These are phyloP conservation scores for Reticulitermes speratus DNA, from an alignment of 1,140 invertebrate genomes.

Conservation along the genomic window DNA sequence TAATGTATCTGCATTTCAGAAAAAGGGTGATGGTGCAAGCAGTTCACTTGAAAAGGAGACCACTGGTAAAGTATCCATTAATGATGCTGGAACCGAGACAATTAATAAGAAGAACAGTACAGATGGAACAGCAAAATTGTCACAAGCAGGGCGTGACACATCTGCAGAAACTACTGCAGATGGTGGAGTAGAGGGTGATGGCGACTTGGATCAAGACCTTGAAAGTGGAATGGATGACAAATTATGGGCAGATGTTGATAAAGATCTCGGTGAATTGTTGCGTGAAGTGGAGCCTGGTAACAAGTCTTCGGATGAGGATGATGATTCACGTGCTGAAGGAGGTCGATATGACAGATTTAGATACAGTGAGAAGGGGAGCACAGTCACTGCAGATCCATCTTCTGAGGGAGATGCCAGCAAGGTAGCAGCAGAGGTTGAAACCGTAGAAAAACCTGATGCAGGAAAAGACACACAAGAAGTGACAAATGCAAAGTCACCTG, in stretches of 20 bases:
- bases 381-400: conserved; percentile 23
- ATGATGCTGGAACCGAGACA: conserved; percentile 11
- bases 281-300: conserved; percentile 60
- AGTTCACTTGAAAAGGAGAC: neutral
- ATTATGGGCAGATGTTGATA: conserved; percentile 72
- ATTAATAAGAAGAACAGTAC: neutral
- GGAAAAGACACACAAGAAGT: neutral
- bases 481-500: neutral
- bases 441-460: conserved; percentile 24
- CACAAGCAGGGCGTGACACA: neutral
- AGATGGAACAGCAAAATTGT: neutral
- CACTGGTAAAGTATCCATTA: neutral
- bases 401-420: conserved; percentile 24
- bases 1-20: neutral
- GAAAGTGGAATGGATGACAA: conserved; percentile 51
- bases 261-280: conserved; percentile 68
- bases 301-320: conserved; percentile 66
- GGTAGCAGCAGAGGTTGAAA: conserved; percentile 22
- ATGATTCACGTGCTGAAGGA: conserved; percentile 61
- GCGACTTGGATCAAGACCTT: conserved; percentile 44
- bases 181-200: conserved; percentile 40
- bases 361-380: conserved; percentile 27
- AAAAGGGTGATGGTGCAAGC: conserved; percentile 7
- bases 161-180: neutral
- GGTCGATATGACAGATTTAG: conserved; percentile 35